Percentiles rank a stretch among this genome's conserved stretches.
Evolutionary conservation across 2,113 vertebrate species (phyloP).

Genomic region (Thryonomys swinderianus): DNA sequence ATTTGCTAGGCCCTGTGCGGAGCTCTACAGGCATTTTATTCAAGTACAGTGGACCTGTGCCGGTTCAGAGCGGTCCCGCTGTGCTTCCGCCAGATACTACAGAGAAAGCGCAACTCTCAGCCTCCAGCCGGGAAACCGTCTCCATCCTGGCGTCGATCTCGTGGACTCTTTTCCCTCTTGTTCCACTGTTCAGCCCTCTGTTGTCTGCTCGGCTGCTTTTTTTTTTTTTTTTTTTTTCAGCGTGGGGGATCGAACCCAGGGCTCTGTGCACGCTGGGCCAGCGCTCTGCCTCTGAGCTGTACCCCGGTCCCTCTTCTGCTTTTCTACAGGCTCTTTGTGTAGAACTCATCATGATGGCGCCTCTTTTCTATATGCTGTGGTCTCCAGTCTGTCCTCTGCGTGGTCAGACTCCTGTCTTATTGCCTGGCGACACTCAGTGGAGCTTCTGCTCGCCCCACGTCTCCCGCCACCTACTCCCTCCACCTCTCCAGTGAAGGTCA

Average conservation of each 20-base stretch:
- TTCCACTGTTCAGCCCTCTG: background rate
- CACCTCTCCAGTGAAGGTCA: background rate
- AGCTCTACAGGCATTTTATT: background rate
- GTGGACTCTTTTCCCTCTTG: background rate
- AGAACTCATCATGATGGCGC: fast-evolving
- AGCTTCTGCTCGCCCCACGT: background rate
- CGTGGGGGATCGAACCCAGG: background rate
- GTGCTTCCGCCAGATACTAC: background rate
- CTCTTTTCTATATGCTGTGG: background rate
- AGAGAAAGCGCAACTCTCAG: background rate
- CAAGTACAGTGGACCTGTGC: background rate
- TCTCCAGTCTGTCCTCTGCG: background rate
- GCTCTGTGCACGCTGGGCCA: no score
- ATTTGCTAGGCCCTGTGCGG: background rate
- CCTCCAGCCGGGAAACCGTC: background rate
- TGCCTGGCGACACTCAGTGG: background rate
- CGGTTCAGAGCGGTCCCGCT: background rate
- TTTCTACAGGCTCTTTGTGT: background rate
- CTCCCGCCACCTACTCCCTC: background rate
- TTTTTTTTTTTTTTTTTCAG: background rate
- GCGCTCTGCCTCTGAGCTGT: background rate
- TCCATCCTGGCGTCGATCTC: background rate
- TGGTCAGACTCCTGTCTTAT: background rate
- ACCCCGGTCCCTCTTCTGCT: background rate
- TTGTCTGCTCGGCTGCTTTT: no score